Evolutionary conservation across 2,113 vertebrate species (phyloP), one percentile per base, ranked within the genome.

Genomic region (Platycercus adscitus): DNA sequence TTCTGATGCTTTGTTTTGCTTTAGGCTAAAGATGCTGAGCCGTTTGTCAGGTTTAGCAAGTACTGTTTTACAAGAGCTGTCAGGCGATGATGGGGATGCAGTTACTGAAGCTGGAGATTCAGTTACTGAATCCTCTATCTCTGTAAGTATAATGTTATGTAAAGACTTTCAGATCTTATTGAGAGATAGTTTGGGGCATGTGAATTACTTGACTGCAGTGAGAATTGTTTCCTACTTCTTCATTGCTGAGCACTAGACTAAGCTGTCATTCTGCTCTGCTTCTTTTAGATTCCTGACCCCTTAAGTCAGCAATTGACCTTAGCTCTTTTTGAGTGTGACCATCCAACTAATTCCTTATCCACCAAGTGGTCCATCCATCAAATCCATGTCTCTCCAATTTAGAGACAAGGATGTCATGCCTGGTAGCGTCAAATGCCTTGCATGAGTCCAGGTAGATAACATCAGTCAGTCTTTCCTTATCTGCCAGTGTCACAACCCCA

Each of bases 21-120:
- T 52, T 88, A 99, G 99, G 95, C 95, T 91, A 86, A 95, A 96
- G 97, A 99, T 99, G 99, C 97, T 99, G 29, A 98, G 98, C 83
- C 97, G 97, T 75, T 91, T 98, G 83, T 99, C 98, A 60, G 99
- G 98, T 88, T 97, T 99, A 95, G 98, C 99, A 86, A 98, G 88
- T 93, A 98, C 97, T 6, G 99, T 99, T 95, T 97, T 99, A 80
- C 99, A 99, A 83, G 99, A 99, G 94, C 97, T 99, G 72, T 99
- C 99, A 33, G 98, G 99, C 87, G 95, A 98, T 61, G 93, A 94
- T 75, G 96, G 86, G 65, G 92, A 95, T 89, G 58, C 72, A 19
- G 94, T 58, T 79, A 37, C 69, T 76, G 96, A 91, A 9, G 55
- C 55, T 75, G 97, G 86, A 66, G 94, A 95, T 91, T 55, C 72